phyloP scores from a whole-genome alignment of 2,113 vertebrate species.

The Clarias magur region DNA sequence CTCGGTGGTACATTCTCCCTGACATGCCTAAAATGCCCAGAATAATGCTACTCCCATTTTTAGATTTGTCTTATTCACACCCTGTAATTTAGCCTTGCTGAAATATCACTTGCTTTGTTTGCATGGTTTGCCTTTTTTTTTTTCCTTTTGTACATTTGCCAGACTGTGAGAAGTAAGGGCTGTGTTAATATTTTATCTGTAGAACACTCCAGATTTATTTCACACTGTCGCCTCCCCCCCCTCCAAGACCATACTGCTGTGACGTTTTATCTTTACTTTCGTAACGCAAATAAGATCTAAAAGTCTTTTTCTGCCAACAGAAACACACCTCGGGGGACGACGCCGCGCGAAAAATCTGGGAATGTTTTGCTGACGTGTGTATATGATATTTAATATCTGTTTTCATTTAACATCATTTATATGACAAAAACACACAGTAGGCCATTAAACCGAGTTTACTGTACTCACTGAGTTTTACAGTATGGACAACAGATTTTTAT shows the following conservation, averaged over 20 bases:
- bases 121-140: background rate
- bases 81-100: background rate
- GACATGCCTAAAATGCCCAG: background rate
- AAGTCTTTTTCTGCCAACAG: background rate
- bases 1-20: background rate
- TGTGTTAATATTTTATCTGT: conserved; percentile 1
- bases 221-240: background rate
- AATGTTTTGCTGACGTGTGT: background rate
- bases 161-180: background rate
- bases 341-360: background rate
- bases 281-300: conserved; percentile 11
- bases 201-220: background rate
- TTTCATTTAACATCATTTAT: conserved; percentile 1
- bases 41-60: background rate
- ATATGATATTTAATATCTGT: background rate
- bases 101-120: background rate
- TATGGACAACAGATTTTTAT: background rate
- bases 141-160: background rate
- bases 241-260: background rate
- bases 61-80: background rate
- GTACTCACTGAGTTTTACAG: background rate
- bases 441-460: background rate
- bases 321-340: background rate
- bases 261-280: background rate
- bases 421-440: background rate